Base-by-base conservation (phyloP, 2,888 invertebrate species). In the Hermaeophaga mercurialis region DNA sequence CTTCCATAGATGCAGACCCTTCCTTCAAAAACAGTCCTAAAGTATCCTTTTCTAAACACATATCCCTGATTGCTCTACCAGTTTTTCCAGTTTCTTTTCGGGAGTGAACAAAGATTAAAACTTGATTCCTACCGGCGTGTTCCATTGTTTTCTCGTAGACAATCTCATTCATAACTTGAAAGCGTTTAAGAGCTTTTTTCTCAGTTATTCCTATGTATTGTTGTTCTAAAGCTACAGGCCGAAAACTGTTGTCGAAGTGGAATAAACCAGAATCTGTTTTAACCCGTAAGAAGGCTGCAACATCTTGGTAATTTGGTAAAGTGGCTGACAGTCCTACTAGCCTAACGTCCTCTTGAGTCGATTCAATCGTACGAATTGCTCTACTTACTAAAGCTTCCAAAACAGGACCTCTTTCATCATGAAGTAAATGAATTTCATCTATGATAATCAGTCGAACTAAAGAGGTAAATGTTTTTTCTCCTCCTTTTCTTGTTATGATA, bases 141-240 rank as follows among this genome's bases (percentile, higher is more conserved):
- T 98, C 97, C 91, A 99, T 94, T 0, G 97, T 94, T 81, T 99
- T 99, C 73, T 99, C 98, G 73, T 99, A 99, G 0, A 99, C 96
- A 53, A 99, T 96, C 73, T 99, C 98, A 77, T 99, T 99, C 95
- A 98, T 98, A 0, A 98, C 91, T 68, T 73, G 71, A 52, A 69
- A 73, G 7, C 70, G 44, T 54, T 72, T 72, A 4, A 70, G 63
- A 3, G 71, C 98, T 72, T 99, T 99, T 80, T 99, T 99, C 79
- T 99, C 99, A 0, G 97, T 99, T 1, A 99, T 91, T 33, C 99
- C 99, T 66, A 99, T 97, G 76, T 97, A 99, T 74, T 98, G 97
- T 74, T 99, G 99, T 70, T 99, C 97, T 4, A 99, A 78, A 0
- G 98, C 93, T 0, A 98, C 97, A 0, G 98, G 97, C 31, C 97